Conservation (phyloP, 2,797 vertebrate species). For the Eremophila alpestris region DNA sequence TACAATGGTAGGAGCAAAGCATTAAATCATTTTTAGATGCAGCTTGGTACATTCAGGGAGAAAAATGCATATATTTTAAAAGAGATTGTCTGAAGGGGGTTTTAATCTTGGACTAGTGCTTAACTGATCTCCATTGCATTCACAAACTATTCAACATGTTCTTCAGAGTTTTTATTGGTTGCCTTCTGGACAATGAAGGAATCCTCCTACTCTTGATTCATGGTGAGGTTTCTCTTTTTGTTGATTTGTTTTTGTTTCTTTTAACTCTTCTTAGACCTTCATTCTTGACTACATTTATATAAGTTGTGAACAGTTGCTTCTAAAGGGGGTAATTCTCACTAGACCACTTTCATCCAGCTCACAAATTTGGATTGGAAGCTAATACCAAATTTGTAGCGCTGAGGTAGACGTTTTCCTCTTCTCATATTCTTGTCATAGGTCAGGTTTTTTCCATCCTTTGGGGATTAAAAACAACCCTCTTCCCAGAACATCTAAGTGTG, state of each 20-base stretch:
- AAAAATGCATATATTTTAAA: background rate
- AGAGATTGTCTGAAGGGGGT: background rate
- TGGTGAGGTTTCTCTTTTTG: background rate
- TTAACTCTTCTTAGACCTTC: background rate
- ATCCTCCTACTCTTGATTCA: background rate
- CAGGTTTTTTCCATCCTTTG: background rate
- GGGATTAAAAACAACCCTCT: background rate
- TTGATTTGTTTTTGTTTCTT: too few species aligned
- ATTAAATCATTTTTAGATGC: background rate
- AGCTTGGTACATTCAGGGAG: background rate
- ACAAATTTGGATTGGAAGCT: background rate
- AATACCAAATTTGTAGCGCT: background rate
- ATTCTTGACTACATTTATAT: background rate
- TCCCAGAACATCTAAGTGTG: background rate
- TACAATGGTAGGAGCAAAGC: background rate
- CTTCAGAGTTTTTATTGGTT: background rate
- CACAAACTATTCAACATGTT: background rate
- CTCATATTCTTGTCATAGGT: background rate
- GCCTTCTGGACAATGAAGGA: background rate
- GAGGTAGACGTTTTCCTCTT: background rate
- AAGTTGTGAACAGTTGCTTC: background rate
- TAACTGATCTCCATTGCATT: background rate
- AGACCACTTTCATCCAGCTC: background rate
- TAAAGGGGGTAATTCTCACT: background rate
- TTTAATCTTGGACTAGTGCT: background rate